Evolutionary conservation across 2,888 invertebrate genomes (phyloP), one percentile per base, ranked within the genome.

Genomic region (Rugalucina vietnamica): DNA sequence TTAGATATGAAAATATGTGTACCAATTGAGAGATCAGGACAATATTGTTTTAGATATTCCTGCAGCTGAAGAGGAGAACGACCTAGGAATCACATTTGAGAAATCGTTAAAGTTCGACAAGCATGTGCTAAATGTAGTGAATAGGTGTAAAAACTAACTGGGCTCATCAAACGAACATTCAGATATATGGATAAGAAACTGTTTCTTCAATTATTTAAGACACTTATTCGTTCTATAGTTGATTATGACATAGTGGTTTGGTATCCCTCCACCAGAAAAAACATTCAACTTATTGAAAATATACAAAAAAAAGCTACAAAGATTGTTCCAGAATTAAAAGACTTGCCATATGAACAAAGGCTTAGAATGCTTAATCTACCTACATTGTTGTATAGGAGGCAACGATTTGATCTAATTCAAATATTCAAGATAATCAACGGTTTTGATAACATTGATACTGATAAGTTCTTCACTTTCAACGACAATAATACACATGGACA

Each of bases 391-490:
- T n/a, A n/a, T n/a, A 34, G 65, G 34, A 65, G 65, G 34, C 65
- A 65, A 34, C 32, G 65, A 34, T 65, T 34, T 65, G 32, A 34
- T 34, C 65, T 65, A 34, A 65, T 65, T 34, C 34, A 65, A 34
- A 65, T 65, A 5, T 65, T 65, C 21, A 65, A 65, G 65, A 65
- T 65, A 65, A 65, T 65, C 12, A 65, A 65, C 34, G 65, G 65
- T 4, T 65, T 34, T 34, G 65, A 65, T 34, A 65, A 65, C 34
- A 65, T 65, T 65, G 65, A 65, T 65, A 3, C 4, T 18, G 34
- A n/a, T 34, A 34, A 65, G 21, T 65, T 65, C 21, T 65, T 65
- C 65, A 34, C 65, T 65, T 65, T 65, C 21, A 65, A 65, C 34
- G 65, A 34, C 34, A 65, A 65, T 21, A 65, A 34, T 18, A 65